Percentiles rank a stretch among this genome's conserved stretches.
Conservation (phyloP, 1,140 invertebrate species). For the Sminthurides bifidus region DNA sequence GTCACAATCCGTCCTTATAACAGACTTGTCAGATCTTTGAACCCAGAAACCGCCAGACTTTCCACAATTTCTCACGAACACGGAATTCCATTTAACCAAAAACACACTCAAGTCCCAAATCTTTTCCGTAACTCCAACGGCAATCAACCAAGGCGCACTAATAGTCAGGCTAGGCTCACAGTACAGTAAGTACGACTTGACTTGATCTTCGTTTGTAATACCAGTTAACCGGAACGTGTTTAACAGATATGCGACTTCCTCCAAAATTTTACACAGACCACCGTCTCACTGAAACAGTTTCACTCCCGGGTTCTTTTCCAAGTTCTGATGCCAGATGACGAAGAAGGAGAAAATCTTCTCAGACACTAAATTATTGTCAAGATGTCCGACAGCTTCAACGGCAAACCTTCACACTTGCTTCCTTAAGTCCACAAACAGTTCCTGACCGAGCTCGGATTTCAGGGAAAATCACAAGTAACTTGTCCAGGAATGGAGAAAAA, state of each 20-base stretch:
- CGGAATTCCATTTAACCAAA: not conserved
- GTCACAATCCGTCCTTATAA: no score
- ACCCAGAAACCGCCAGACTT: not conserved
- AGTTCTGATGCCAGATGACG: not conserved
- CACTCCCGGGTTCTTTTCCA: not conserved
- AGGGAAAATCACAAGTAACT: no score
- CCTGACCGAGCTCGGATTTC: no score
- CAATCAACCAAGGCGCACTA: no score
- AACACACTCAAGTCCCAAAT: no score
- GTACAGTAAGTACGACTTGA: no score
- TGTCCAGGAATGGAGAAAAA: not conserved
- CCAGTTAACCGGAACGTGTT: conserved; percentile 11
- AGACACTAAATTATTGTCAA: not conserved
- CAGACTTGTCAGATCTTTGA: no score
- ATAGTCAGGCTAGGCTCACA: no score
- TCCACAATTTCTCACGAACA: not conserved
- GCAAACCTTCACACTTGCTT: no score
- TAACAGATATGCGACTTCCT: not conserved
- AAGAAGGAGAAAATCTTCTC: not conserved
- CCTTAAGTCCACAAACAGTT: no score
- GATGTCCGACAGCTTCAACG: not conserved
- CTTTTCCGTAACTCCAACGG: no score
- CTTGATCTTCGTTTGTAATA: conserved; percentile 12
- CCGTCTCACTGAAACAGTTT: not conserved
- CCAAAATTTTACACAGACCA: not conserved